These are phyloP conservation scores for Antheraea mylitta DNA, from an alignment of 1,140 invertebrate genomes.

Conservation along the genomic window DNA sequence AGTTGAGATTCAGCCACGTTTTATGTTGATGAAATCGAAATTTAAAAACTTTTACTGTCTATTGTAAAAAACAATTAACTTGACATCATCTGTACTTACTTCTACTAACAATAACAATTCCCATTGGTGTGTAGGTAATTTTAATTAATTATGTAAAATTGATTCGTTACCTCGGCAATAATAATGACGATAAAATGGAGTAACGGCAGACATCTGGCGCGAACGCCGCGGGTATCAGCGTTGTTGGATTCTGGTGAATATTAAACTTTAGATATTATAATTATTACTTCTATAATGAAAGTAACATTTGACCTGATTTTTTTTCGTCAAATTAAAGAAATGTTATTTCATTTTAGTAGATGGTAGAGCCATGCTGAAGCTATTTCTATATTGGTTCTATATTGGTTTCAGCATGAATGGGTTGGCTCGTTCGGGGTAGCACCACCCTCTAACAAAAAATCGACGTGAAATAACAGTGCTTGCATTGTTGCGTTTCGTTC, in stretches of 20 bases:
- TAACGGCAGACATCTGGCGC: slow-evolving; percentile 24
- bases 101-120: not conserved
- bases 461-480: too few species aligned
- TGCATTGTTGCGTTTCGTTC: too few species aligned
- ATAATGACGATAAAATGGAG: slow-evolving; percentile 19
- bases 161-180: slow-evolving; percentile 1
- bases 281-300: slow-evolving; percentile 12
- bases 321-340: not conserved
- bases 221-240: slow-evolving; percentile 13
- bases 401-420: too few species aligned
- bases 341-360: too few species aligned
- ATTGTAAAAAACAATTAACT: not conserved
- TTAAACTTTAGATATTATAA: slow-evolving; percentile 22
- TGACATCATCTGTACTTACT: not conserved
- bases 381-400: too few species aligned
- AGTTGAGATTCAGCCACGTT: too few species aligned
- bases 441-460: too few species aligned
- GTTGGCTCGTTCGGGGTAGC: too few species aligned
- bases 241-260: slow-evolving; percentile 7
- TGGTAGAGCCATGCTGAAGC: too few species aligned
- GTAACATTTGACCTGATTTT: not conserved
- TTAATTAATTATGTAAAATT: slow-evolving; percentile 4
- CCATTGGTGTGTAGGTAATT: not conserved
- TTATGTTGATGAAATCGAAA: too few species aligned
- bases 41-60: too few species aligned